These are phyloP conservation scores for Nipponia nippon DNA, from an alignment of 2,113 vertebrate genomes.

Conservation along the genomic window DNA sequence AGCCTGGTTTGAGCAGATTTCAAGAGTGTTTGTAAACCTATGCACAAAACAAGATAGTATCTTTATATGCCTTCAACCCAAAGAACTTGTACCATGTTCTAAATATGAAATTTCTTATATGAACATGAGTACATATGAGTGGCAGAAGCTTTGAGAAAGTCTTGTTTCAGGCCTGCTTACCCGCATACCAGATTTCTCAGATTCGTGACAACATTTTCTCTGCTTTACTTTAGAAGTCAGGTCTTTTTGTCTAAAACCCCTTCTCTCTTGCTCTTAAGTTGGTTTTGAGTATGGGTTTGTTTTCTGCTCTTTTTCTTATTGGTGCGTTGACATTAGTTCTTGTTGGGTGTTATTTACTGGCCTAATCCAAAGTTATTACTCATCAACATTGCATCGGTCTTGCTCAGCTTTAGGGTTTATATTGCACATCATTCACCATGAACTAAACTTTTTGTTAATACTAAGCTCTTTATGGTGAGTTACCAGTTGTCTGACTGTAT, in stretches of 20 bases:
- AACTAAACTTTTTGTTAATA: neutral
- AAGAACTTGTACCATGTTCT: neutral
- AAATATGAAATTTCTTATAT: neutral
- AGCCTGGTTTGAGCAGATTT: neutral
- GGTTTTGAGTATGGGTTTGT: neutral
- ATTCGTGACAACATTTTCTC: neutral
- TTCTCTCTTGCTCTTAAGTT: neutral
- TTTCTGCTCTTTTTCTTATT: neutral
- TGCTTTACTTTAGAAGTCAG: neutral
- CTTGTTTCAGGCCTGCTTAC: neutral
- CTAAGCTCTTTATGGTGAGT: neutral
- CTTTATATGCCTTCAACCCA: neutral
- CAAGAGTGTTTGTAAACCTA: neutral
- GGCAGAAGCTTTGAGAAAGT: neutral
- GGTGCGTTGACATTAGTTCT: neutral
- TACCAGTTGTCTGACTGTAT: neutral
- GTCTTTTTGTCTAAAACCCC: neutral
- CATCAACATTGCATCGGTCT: neutral
- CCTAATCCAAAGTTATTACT: neutral
- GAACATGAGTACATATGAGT: neutral
- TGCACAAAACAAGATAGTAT: neutral
- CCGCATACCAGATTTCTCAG: neutral
- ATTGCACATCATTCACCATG: neutral
- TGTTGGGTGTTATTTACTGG: neutral
- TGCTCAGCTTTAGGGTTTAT: neutral